Conservation (phyloP, 2,888 invertebrate genomes). For the Lepidochrysops patricia region DNA sequence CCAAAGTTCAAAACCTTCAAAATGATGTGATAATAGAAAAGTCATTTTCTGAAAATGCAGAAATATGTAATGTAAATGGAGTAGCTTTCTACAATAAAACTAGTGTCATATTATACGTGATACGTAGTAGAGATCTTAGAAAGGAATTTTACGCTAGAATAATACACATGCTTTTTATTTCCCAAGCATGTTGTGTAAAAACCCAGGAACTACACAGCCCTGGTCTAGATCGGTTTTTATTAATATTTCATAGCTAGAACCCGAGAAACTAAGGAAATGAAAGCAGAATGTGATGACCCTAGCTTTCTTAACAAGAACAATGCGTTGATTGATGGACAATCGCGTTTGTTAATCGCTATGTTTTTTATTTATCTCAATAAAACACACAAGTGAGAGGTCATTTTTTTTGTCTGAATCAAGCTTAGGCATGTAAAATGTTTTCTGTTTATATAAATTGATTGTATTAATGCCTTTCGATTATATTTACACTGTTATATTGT, state of each 20-base stretch:
- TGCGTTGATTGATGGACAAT: neutral
- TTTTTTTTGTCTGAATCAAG: too few species aligned
- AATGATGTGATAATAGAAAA: too few species aligned
- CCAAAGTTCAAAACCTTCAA: too few species aligned
- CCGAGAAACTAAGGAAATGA: slow-evolving; percentile 23
- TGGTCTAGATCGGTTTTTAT: neutral
- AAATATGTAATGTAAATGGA: neutral
- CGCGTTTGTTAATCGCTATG: too few species aligned
- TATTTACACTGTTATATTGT: too few species aligned
- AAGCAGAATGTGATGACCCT: slow-evolving; percentile 15
- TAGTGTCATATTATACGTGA: neutral
- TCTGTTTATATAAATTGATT: too few species aligned
- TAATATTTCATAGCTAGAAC: neutral
- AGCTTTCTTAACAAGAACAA: neutral
- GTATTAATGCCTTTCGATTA: too few species aligned
- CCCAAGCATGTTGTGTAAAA: neutral
- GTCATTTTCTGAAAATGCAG: too few species aligned
- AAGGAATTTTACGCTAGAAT: neutral
- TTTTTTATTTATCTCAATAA: too few species aligned
- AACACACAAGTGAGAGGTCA: too few species aligned
- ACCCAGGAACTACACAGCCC: neutral
- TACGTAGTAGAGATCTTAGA: neutral
- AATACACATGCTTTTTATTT: neutral
- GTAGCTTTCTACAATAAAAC: neutral
- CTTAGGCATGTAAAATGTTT: too few species aligned